phyloP scores from a whole-genome alignment of 2,888 invertebrate species.

The Noctua janthina region DNA sequence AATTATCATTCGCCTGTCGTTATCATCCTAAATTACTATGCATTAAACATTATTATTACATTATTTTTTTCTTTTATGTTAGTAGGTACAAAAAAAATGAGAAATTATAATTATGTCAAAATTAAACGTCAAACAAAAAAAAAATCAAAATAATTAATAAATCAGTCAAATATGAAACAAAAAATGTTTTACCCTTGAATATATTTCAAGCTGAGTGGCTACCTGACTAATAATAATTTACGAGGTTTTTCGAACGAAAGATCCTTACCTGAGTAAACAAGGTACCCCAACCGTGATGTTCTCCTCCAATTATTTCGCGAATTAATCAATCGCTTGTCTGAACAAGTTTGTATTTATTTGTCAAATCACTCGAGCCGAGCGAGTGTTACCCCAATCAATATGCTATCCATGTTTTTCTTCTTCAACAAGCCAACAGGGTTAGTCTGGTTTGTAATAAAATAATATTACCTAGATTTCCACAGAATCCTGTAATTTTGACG shows the following conservation, averaged over 20 bases:
- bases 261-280: slow-evolving; percentile 2
- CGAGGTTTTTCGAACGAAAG: slow-evolving; percentile 8
- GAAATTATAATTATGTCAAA: too few species aligned
- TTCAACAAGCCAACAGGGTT: not conserved
- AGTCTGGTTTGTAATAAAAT: not conserved
- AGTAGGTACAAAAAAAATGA: too few species aligned
- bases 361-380: not conserved
- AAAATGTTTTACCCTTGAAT: slow-evolving; percentile 4
- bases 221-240: not conserved
- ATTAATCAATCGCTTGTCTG: not conserved
- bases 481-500: slow-evolving; percentile 19
- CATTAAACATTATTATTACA: too few species aligned
- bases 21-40: too few species aligned
- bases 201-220: not conserved
- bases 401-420: not conserved
- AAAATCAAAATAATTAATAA: too few species aligned
- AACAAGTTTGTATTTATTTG: slow-evolving; percentile 5
- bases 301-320: not conserved
- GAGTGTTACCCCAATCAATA: not conserved
- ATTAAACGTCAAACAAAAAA: too few species aligned
- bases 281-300: not conserved
- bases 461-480: not conserved
- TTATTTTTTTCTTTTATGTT: too few species aligned
- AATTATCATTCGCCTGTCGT: too few species aligned
- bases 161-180: not conserved